Conservation (phyloP, 1,140 invertebrate species). For the Aphidius gifuensis region DNA sequence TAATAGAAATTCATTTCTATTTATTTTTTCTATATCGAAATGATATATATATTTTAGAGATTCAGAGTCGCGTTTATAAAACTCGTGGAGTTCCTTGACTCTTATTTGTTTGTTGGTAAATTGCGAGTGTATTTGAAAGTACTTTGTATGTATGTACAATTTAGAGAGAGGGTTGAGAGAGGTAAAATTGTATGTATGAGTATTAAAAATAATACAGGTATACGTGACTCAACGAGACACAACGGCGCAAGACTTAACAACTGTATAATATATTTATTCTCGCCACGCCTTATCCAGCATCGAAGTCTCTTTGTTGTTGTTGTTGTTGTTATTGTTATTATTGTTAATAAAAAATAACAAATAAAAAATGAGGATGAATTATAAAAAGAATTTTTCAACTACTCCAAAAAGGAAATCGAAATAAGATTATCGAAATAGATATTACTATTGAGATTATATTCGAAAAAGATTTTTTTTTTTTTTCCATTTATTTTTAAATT, state of each 20-base stretch:
- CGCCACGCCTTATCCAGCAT: slow-evolving; percentile 28
- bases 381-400: background rate
- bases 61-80: too few relatives aligned
- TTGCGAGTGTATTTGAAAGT: background rate
- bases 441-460: too few relatives aligned
- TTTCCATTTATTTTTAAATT: too few relatives aligned
- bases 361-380: background rate
- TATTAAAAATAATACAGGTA: background rate
- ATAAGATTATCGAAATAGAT: too few relatives aligned
- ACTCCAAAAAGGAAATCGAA: too few relatives aligned
- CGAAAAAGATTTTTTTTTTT: too few relatives aligned
- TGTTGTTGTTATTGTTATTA: background rate
- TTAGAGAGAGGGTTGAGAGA: background rate
- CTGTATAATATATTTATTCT: slow-evolving; percentile 4
- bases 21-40: too few relatives aligned
- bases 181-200: background rate
- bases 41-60: too few relatives aligned
- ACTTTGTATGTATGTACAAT: background rate
- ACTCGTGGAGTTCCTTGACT: slow-evolving; percentile 16
- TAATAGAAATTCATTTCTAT: too few relatives aligned
- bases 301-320: slow-evolving; percentile 27
- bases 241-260: slow-evolving; percentile 1
- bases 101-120: background rate
- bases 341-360: slow-evolving; percentile 1
- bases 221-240: slow-evolving; percentile 21